These are phyloP conservation scores for Dasypogon diadema DNA, from an alignment of 2,888 invertebrate species.

Conservation along the genomic window DNA sequence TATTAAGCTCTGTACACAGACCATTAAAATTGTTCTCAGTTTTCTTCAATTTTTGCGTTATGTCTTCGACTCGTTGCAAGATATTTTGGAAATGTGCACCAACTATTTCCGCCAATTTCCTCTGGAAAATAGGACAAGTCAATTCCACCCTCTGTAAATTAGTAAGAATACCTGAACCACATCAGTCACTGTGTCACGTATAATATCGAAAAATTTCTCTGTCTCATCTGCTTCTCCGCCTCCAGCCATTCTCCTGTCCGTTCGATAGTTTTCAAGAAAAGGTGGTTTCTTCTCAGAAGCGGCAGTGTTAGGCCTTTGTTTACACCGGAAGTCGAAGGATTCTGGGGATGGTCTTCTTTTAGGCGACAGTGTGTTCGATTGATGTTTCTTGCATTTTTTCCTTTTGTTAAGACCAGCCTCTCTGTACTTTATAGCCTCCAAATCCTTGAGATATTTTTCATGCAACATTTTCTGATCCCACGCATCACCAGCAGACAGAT, in stretches of 20 bases:
- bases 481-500: background rate
- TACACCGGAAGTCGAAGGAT: background rate
- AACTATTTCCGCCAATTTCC: slow-evolving; percentile 21
- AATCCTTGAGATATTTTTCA: background rate
- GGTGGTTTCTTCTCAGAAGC: background rate
- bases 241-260: background rate
- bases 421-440: background rate
- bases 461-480: background rate
- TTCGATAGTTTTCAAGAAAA: background rate
- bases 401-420: background rate
- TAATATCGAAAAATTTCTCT: slow-evolving; percentile 62
- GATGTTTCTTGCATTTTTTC: background rate
- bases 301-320: background rate
- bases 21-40: background rate
- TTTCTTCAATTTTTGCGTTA: slow-evolving; percentile 29
- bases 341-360: background rate
- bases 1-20: slow-evolving; percentile 33
- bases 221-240: slow-evolving; percentile 59
- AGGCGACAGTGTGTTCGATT: background rate
- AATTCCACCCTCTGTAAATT: too few relatives aligned
- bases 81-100: slow-evolving; percentile 16
- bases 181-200: slow-evolving; percentile 63
- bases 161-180: slow-evolving; percentile 62
- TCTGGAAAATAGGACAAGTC: background rate
- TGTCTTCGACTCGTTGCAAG: slow-evolving; percentile 26